Evolutionary conservation across 2,888 invertebrate genomes (phyloP).

Genomic region (Zygaena filipendulae): DNA sequence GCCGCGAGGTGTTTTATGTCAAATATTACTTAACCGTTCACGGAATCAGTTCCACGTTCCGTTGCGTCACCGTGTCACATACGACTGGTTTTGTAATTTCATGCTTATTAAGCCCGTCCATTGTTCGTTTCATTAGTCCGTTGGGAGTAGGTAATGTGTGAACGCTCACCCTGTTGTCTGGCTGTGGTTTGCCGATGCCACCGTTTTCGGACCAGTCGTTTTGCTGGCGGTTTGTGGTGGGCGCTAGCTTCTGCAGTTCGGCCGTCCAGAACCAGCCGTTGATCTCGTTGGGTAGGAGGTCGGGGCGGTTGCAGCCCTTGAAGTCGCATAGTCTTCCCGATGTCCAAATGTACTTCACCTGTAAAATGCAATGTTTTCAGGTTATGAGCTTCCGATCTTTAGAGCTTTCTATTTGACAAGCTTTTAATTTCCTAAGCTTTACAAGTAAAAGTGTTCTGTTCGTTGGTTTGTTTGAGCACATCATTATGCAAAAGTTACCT

Average conservation of each 20-base stretch:
- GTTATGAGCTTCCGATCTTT: too few species aligned
- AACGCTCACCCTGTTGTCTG: constrained; percentile 81
- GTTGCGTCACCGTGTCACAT: constrained; percentile 34
- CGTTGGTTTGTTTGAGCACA: too few species aligned
- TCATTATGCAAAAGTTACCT: too few species aligned
- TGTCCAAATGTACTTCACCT: constrained; percentile 93
- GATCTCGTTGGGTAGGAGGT: constrained; percentile 81
- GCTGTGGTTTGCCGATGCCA: constrained; percentile 87
- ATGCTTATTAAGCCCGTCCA: too few species aligned
- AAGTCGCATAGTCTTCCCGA: constrained; percentile 91
- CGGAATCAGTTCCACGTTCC: constrained; percentile 34
- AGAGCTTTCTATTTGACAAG: too few species aligned
- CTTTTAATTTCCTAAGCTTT: too few species aligned
- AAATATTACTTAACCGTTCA: constrained; percentile 50
- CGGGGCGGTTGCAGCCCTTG: constrained; percentile 88
- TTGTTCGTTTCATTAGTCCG: too few species aligned
- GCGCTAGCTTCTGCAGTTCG: constrained; percentile 85
- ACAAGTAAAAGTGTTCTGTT: too few species aligned
- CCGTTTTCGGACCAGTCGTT: constrained; percentile 92
- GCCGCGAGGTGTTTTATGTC: constrained; percentile 35
- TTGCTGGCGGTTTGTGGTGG: constrained; percentile 82
- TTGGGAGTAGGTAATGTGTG: too few species aligned
- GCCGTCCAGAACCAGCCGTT: constrained; percentile 96
- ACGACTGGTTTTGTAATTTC: constrained; percentile 38
- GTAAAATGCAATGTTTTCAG: too few species aligned